Evolutionary conservation across 1,140 invertebrate species (phyloP).

Genomic region (Heliothis subflexa): DNA sequence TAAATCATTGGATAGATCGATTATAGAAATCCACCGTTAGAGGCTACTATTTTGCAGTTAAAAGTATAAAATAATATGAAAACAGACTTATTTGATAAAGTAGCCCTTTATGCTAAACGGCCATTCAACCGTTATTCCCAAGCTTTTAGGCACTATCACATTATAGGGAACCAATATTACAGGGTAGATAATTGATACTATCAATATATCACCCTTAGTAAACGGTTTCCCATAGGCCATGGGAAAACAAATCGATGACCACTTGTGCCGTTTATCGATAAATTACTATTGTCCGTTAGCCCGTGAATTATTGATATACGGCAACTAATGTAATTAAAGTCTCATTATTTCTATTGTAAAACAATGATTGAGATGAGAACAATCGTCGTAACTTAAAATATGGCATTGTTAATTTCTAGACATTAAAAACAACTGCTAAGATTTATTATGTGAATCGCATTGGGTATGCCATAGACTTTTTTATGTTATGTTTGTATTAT

Average conservation of each 20-base stretch:
- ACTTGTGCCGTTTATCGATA: neutral
- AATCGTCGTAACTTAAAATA: neutral
- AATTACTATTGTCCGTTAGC: neutral
- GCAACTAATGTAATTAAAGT: neutral
- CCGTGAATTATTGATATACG: neutral
- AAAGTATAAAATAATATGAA: conserved; percentile 13
- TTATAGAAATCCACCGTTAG: too few species aligned
- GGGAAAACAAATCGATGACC: conserved; percentile 38
- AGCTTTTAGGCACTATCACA: conserved; percentile 14
- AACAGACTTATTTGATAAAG: neutral
- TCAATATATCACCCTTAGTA: conserved; percentile 78
- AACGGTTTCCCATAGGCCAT: conserved; percentile 73
- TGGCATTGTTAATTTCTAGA: neutral
- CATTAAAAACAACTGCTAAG: neutral
- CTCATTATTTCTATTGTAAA: neutral
- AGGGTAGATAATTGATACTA: conserved; percentile 74
- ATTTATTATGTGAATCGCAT: conserved; percentile 2
- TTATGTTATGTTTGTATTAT: neutral
- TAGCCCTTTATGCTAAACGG: neutral
- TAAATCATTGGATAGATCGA: too few species aligned
- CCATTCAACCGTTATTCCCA: conserved; percentile 31
- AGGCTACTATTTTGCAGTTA: too few species aligned
- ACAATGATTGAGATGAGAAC: conserved; percentile 1
- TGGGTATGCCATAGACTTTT: neutral
- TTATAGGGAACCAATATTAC: conserved; percentile 51